Conservation (phyloP, 1,140 invertebrate genomes). For the Epicauta chinensis region DNA sequence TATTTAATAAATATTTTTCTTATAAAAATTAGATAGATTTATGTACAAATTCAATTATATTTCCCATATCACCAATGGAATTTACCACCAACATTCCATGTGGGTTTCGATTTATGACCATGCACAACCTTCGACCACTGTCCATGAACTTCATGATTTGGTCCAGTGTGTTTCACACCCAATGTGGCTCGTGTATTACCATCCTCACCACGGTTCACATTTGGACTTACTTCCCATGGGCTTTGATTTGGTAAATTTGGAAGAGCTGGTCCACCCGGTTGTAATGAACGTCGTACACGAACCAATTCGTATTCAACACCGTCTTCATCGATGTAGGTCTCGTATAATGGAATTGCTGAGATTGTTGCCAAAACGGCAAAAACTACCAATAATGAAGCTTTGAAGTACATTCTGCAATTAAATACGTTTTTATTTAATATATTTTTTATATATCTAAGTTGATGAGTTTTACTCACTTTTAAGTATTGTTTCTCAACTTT, state of each 20-base stretch:
- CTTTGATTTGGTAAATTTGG: neutral
- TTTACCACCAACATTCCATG: constrained; percentile 6
- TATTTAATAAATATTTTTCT: neutral
- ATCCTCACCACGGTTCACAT: neutral
- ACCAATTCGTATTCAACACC: neutral
- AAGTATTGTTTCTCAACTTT: neutral
- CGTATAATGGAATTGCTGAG: neutral
- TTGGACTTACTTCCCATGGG: neutral
- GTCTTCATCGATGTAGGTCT: neutral
- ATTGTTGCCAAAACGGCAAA: neutral
- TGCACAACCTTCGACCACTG: constrained; percentile 2
- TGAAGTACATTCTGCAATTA: too few relatives aligned
- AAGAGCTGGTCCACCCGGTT: neutral
- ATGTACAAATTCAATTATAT: neutral
- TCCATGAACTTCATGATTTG: constrained; percentile 1
- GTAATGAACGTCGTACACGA: neutral
- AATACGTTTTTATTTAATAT: too few relatives aligned
- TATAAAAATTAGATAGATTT: too few relatives aligned
- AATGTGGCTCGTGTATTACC: neutral
- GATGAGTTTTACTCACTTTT: neutral
- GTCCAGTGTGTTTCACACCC: constrained; percentile 2
- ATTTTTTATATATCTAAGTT: neutral
- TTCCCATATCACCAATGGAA: constrained; percentile 1
- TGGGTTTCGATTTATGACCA: constrained; percentile 1
- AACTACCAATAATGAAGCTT: neutral